phyloP scores from a whole-genome alignment of 2,113 vertebrate genomes.

The Cryptoleucopteryx plumbea region DNA sequence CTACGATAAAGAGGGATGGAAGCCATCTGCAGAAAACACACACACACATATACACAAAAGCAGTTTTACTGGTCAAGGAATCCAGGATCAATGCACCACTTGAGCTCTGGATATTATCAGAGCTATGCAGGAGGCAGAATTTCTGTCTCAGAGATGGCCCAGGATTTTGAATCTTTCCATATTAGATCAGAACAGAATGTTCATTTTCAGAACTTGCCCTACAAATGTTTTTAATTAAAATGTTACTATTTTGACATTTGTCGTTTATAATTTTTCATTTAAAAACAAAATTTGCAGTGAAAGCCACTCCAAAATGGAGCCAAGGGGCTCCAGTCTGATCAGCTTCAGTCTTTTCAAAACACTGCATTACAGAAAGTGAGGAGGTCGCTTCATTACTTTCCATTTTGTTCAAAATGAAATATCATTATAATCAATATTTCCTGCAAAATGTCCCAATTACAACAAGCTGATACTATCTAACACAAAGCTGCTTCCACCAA shows the following conservation, averaged over 20 bases:
- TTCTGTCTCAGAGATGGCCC: neutral
- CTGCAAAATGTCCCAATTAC: neutral
- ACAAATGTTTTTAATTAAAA: constrained; percentile 28
- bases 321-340: neutral
- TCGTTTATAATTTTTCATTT: neutral
- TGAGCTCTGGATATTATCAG: constrained; percentile 30
- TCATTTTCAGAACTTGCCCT: neutral
- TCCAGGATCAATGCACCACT: constrained; percentile 11
- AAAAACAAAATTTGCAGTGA: neutral
- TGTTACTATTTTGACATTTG: neutral
- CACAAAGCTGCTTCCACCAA: neutral
- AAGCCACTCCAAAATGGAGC: neutral
- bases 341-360: neutral
- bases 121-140: neutral
- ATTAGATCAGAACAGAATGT: neutral
- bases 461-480: neutral
- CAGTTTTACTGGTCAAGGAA: constrained; percentile 1
- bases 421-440: constrained; percentile 16
- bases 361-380: neutral
- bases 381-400: neutral
- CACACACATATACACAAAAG: neutral
- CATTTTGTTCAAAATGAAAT: neutral
- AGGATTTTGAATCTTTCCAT: constrained; percentile 6
- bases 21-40: constrained; percentile 30
- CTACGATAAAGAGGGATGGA: constrained; percentile 21